Base-by-base conservation (phyloP, 2,113 vertebrate genomes). In the Percina caprodes region DNA sequence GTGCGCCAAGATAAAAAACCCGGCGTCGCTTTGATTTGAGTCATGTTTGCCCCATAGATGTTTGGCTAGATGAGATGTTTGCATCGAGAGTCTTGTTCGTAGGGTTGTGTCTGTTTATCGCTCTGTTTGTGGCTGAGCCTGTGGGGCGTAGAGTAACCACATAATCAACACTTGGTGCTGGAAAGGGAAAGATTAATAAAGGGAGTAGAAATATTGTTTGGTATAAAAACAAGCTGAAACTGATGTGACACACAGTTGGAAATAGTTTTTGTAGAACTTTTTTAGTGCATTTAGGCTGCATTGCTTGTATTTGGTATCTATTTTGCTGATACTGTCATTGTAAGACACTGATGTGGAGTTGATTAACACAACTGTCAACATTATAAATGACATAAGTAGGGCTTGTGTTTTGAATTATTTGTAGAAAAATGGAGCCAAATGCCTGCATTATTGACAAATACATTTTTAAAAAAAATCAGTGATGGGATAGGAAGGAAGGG, bases 1-100 rank as follows among this genome's bases (percentile, higher is more conserved):
- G 26, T 62, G 77, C 55, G 52, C 45, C 2, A 11, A 88, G 89
- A 92, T 90, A 92, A 90, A 86, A 86, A 80, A 79, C 21, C 56
- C 21, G 42, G 21, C 46, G 15, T 35, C 1, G 72, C 90, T 92
- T 88, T 90, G 83, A 91, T 91, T 88, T 18, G n/a, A 69, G 62
- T 84, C 80, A 19, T 56, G 79, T 84, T 89, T 85, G 80, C 88
- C 90, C 79, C 70, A 13, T 84, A 82, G 87, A 88, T 91, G 77
- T 89, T 93, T 91, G 83, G 73, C 58, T 35, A 67, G 87, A 90
- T 87, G 88, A 49, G 66, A 30, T 77, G 83, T 73, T 77, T 80
- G 71, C 61, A 73, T 84, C 45, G 15, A 45, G 78, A 80, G 85
- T 80, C 75, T 89, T 19, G 82, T 86, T 80, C 49, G 16, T n/a